These are phyloP conservation scores for Barbus barbus DNA, from an alignment of 2,113 vertebrate species.

Conservation along the genomic window DNA sequence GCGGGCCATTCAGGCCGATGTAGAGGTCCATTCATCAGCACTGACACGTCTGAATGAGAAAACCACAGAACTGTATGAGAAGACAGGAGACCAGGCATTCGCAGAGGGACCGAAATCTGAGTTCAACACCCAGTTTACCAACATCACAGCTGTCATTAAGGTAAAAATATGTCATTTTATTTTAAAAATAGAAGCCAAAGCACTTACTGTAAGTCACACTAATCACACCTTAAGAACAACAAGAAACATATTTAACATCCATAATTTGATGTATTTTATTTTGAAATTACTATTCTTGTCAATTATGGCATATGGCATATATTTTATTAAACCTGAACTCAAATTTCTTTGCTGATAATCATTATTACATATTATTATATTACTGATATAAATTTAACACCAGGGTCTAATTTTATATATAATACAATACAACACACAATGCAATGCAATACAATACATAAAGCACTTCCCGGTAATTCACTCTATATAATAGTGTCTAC, in stretches of 20 bases:
- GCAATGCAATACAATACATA: too few species aligned
- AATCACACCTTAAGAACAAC: not conserved
- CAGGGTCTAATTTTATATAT: too few species aligned
- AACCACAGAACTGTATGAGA: constrained; percentile 83
- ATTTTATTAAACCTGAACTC: too few species aligned
- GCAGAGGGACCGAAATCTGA: constrained; percentile 80
- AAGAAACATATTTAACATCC: not conserved
- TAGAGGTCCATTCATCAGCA: constrained; percentile 76
- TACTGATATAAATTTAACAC: too few species aligned
- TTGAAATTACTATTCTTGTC: too few species aligned
- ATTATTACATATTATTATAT: too few species aligned
- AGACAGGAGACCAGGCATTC: constrained; percentile 84
- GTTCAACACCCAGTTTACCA: constrained; percentile 84
- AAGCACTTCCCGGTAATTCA: too few species aligned
- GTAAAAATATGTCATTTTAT: constrained; percentile 61
- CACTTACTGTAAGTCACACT: not conserved
- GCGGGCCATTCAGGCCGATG: constrained; percentile 84
- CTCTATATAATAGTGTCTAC: too few species aligned
- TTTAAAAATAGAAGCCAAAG: not conserved
- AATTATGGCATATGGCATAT: too few species aligned
- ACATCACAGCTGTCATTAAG: constrained; percentile 88
- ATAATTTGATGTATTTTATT: too few species aligned
- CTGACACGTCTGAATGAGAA: constrained; percentile 79
- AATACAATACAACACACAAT: too few species aligned
- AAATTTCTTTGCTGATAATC: too few species aligned